A percentile compares a stretch with the other conserved stretches of the same genome.
These are phyloP conservation scores for Batillaria attramentaria DNA, from an alignment of 1,140 invertebrate species.

Conservation along the genomic window DNA sequence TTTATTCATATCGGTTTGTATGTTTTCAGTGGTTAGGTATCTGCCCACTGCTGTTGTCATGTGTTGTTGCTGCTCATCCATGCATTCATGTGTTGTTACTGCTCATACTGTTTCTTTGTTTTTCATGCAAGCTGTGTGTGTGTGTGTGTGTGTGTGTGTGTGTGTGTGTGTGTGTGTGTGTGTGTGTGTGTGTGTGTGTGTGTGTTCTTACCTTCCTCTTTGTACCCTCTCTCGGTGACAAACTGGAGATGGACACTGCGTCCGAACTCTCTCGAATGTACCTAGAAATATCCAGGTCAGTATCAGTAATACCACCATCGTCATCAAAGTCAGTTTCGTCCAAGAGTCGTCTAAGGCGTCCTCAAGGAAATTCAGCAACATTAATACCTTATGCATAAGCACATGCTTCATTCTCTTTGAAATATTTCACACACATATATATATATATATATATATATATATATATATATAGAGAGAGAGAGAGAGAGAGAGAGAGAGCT, in stretches of 20 bases:
- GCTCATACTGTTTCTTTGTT: no score
- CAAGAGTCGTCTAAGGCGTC: background rate
- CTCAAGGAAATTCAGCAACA: background rate
- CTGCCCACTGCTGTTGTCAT: no score
- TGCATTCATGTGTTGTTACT: no score
- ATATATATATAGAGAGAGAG: background rate
- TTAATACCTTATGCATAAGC: no score
- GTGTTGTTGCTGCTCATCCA: no score
- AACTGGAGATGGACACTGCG: background rate
- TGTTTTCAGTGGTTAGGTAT: no score
- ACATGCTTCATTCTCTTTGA: background rate
- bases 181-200: background rate
- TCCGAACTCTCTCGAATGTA: slow-evolving; percentile 16
- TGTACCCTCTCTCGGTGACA: background rate
- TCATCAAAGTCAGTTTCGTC: background rate
- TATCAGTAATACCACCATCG: background rate
- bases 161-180: slow-evolving; percentile 4
- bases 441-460: background rate
- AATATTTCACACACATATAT: background rate
- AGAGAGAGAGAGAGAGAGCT: no score
- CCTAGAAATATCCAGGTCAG: slow-evolving; percentile 4
- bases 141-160: background rate
- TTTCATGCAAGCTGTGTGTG: no score
- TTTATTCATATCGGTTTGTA: background rate
- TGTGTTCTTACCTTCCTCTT: background rate